phyloP scores from a whole-genome alignment of 2,113 vertebrate species.

The Hassar affinis region DNA sequence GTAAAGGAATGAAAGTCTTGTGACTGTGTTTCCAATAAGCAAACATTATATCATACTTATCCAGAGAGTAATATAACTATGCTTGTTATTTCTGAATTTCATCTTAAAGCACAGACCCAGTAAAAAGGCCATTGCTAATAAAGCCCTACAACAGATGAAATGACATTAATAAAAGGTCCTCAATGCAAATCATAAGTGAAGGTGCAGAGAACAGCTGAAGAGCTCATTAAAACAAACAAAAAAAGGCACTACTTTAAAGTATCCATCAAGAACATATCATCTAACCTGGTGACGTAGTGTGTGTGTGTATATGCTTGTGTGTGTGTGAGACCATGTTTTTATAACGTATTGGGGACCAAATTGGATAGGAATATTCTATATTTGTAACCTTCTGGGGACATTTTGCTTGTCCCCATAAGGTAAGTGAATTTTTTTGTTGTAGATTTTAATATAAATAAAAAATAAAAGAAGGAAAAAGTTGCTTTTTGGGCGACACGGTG shows the following conservation, averaged over 20 bases:
- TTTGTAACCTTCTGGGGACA: too few relatives aligned
- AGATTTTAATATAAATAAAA: too few relatives aligned
- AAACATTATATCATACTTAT: not conserved
- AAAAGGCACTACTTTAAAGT: conserved; percentile 6
- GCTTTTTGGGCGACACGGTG: too few relatives aligned
- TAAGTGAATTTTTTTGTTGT: too few relatives aligned
- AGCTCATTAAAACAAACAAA: conserved; percentile 12
- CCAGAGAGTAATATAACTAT: not conserved
- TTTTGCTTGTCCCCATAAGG: too few relatives aligned
- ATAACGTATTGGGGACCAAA: too few relatives aligned
- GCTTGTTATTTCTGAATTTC: not conserved
- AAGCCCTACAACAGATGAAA: not conserved
- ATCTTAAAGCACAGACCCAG: not conserved
- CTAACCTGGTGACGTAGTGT: not conserved
- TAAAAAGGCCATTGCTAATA: not conserved
- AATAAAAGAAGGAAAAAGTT: too few relatives aligned
- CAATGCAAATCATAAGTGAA: not conserved
- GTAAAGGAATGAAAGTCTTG: not conserved
- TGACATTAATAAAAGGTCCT: not conserved
- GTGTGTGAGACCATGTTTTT: too few relatives aligned
- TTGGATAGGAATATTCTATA: too few relatives aligned
- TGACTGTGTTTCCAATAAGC: not conserved
- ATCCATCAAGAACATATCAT: conserved; percentile 5
- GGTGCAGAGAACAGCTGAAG: not conserved
- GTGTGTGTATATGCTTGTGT: not conserved